Base-by-base conservation (phyloP, 2,797 vertebrate genomes). In the Melanotaenia parkinsoni region DNA sequence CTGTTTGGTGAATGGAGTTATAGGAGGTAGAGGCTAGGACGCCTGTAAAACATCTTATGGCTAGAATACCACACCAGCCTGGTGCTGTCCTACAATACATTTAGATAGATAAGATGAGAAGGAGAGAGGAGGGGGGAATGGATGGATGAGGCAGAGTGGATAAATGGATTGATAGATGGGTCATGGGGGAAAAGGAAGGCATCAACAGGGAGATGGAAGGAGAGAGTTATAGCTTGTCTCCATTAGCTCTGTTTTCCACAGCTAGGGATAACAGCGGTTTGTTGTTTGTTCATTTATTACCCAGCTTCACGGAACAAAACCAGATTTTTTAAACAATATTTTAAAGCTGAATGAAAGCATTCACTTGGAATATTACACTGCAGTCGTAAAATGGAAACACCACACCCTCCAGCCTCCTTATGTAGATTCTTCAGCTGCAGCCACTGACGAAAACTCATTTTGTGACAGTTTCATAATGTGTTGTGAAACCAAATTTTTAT, bases 21-120 rank as follows among this genome's bases (percentile, higher is more conserved):
- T 60, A 4, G n/a, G n/a, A 20, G 13, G 40, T 13, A 8, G 28
- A 53, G 32, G 22, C 53, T 28, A n/a, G 14, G 65, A 33, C 1
- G 50, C 37, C 76, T 86, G 86, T 89, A 87, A 84, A 84, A 88
- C 79, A 87, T 88, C 80, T 82, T 88, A 85, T 90, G 85, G 86
- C 76, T 74, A 82, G 70, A 79, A 63, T 37, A 74, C 54, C 50
- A 75, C 77, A 62, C 63, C 26, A 33, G 70, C 35, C 66, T 70
- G 71, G 58, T 64, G 63, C 61, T 59, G 75, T 77, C 80, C 72
- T 70, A 76, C 79, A 81, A 61, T 80, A 72, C 74, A 79, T 85
- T 83, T 83, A 68, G 76, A 84, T 59, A 76, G 87, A 88, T 84
- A 83, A 75, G 56, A 79, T 30, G 57, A 76, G 61, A 59, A 70